Base-by-base conservation (phyloP, 2,888 invertebrate species). In the Venusia cambrica region DNA sequence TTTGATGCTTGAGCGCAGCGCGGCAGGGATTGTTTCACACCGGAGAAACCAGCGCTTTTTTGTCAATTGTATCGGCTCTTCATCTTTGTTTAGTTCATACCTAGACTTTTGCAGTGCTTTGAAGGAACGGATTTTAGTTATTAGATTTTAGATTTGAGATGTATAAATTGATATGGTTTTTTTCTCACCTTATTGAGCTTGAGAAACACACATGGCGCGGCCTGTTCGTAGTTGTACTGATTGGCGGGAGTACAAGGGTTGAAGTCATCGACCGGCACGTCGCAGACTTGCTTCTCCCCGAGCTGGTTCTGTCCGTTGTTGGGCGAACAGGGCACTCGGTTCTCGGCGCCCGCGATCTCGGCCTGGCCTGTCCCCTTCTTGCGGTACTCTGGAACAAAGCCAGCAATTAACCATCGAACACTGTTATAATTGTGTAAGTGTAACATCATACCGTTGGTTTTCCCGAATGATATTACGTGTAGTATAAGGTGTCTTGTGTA, bases 121-220 rank as follows among this genome's bases (percentile, higher is more conserved):
- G n/a, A n/a, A n/a, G n/a, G n/a, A n/a, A n/a, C n/a, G n/a, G n/a
- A n/a, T n/a, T n/a, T n/a, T n/a, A n/a, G n/a, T n/a, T n/a, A n/a
- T n/a, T n/a, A n/a, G n/a, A n/a, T n/a, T n/a, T n/a, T n/a, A n/a
- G n/a, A n/a, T n/a, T n/a, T n/a, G n/a, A n/a, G n/a, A n/a, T 11
- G 5, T 20, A 21, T 9, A 11, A 6, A 12, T 4, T 13, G 13
- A 8, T 13, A 2, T 5, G 20, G 6, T 5, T 4, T 3, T n/a
- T 12, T 2, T 0, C 57, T 57, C 78, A 97, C 97, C 92, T 95
- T 97, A 80, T 99, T 99, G 57, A 99, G 89, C 79, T 99, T 99
- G 54, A 99, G 91, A 87, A 98, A 94, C 72, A 99, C 94, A 79
- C 99, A 99, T 6, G 99, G 99, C 36, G 93, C 93, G 38, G 94